These are phyloP conservation scores for Alsophila aescularia DNA, from an alignment of 2,888 invertebrate species.

Conservation along the genomic window DNA sequence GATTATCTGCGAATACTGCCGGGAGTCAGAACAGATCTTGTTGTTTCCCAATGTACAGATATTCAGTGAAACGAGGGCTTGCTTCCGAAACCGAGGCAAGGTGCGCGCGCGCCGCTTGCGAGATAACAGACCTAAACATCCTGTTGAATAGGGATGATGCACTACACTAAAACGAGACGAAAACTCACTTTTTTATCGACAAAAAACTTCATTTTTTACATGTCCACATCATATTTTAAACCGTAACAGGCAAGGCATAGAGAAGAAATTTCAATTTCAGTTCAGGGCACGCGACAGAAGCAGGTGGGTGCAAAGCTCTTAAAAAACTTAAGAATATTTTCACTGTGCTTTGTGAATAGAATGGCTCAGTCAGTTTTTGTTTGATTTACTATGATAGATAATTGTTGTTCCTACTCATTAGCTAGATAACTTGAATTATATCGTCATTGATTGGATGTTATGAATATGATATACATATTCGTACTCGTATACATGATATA, in stretches of 20 bases:
- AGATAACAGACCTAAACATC: conserved; percentile 81
- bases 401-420: conserved; percentile 25
- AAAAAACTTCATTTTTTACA: conserved; percentile 56
- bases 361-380: conserved; percentile 48
- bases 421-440: background rate
- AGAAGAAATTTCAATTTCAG: conserved; percentile 32
- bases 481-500: no score
- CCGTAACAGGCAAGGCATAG: conserved; percentile 22
- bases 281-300: conserved; percentile 76
- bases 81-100: conserved; percentile 66
- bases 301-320: conserved; percentile 77
- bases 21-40: conserved; percentile 63
- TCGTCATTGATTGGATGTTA: no score
- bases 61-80: conserved; percentile 57
- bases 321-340: conserved; percentile 76
- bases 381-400: conserved; percentile 48
- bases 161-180: conserved; percentile 64
- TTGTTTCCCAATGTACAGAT: conserved; percentile 74
- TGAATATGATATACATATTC: no score
- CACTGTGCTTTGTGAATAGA: conserved; percentile 66
- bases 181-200: conserved; percentile 66
- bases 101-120: conserved; percentile 78
- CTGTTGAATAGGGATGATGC: conserved; percentile 69
- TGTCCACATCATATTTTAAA: conserved; percentile 38
- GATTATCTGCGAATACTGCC: conserved; percentile 67